These are phyloP conservation scores for Drosophila repleta DNA, from an alignment of 1,140 invertebrate species.

Conservation along the genomic window DNA sequence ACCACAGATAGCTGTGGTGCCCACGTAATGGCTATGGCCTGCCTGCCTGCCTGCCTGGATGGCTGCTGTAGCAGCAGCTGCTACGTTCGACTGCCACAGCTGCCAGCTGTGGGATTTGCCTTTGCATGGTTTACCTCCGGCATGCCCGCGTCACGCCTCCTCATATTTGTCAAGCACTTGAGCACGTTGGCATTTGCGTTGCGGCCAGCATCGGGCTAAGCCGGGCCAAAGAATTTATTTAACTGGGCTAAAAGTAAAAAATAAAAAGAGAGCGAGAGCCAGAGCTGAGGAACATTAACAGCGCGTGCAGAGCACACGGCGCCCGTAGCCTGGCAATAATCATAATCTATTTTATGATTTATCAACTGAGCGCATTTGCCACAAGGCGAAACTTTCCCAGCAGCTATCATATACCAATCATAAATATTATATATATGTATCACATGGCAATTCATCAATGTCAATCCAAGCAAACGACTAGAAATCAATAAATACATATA, in stretches of 20 bases:
- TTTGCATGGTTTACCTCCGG: conserved; percentile 50
- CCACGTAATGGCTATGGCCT: conserved; percentile 53
- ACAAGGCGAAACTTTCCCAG: not conserved
- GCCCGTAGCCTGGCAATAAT: conserved; percentile 17
- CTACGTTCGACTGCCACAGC: conserved; percentile 20
- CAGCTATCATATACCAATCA: conserved; percentile 14
- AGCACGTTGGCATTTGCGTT: conserved; percentile 60
- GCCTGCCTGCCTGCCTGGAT: no score
- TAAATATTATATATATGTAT: conserved; percentile 37
- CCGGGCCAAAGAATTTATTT: conserved; percentile 27
- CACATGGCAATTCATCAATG: conserved; percentile 41
- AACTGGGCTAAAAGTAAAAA: conserved; percentile 6
- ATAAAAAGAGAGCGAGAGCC: no score
- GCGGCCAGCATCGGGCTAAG: conserved; percentile 19
- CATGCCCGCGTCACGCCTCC: conserved; percentile 27
- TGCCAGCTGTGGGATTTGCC: conserved; percentile 51
- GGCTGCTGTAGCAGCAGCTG: conserved; percentile 39
- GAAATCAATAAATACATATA: conserved; percentile 23
- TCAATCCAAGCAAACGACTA: conserved; percentile 37
- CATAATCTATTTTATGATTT: conserved; percentile 33
- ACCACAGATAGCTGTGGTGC: conserved; percentile 46
- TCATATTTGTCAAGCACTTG: conserved; percentile 77
- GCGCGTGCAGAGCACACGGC: conserved; percentile 2
- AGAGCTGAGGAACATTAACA: not conserved
- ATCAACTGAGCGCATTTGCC: conserved; percentile 15